Conservation (phyloP, 2,113 vertebrate genomes). For the Tiliqua scincoides region DNA sequence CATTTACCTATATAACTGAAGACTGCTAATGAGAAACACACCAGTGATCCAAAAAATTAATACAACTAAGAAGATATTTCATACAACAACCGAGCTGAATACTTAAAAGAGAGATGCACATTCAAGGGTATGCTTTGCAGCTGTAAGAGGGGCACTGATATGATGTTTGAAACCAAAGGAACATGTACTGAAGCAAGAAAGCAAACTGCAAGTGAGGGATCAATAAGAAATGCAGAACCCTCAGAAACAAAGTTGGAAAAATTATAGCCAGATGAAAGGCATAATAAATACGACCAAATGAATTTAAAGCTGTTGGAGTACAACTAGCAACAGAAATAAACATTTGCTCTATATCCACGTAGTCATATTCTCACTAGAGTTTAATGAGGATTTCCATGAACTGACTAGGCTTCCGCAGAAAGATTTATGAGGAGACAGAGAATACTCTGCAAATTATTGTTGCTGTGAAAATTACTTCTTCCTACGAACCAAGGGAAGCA, state of each 20-base stretch:
- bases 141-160: not conserved
- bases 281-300: not conserved
- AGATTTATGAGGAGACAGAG: not conserved
- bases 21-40: slow-evolving; percentile 10
- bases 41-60: slow-evolving; percentile 14
- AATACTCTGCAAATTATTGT: not conserved
- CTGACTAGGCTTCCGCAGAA: not conserved
- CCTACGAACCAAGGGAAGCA: not conserved
- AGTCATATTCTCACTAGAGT: not conserved
- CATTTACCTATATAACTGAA: not conserved
- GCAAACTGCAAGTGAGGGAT: not conserved
- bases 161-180: not conserved
- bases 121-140: not conserved
- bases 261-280: not conserved
- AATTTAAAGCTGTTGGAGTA: not conserved
- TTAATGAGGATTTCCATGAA: not conserved
- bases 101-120: not conserved
- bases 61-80: not conserved
- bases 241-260: not conserved
- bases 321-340: not conserved
- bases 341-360: not conserved
- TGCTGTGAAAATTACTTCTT: not conserved
- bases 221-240: not conserved
- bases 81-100: not conserved
- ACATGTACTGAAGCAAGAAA: not conserved